phyloP scores from a whole-genome alignment of 2,888 invertebrate genomes.

The Hydroisotoma schaefferi region DNA sequence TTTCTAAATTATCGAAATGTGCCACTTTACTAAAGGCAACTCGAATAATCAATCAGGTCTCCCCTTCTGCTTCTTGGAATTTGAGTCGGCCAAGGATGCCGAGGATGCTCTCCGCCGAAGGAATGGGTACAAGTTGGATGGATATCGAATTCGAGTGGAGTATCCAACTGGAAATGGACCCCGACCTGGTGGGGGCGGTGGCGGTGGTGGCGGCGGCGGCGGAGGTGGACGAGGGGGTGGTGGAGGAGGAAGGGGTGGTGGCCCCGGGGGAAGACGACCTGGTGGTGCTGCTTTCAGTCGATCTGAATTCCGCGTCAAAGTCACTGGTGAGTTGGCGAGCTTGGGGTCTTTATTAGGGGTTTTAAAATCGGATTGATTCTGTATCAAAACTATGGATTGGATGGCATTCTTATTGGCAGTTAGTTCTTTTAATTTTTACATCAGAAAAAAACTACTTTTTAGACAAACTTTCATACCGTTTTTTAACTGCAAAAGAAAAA shows the following conservation, averaged over 20 bases:
- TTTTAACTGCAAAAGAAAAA: too few species aligned
- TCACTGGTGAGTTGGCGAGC: slow-evolving; percentile 27
- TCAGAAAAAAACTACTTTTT: too few species aligned
- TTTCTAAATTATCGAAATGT: too few species aligned
- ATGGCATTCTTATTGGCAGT: too few species aligned
- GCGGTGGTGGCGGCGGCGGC: slow-evolving; percentile 16
- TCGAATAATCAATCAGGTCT: too few species aligned
- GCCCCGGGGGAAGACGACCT: slow-evolving; percentile 5
- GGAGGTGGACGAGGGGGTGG: slow-evolving; percentile 20
- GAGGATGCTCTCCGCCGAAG: slow-evolving; percentile 36
- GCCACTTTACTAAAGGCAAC: slow-evolving; percentile 6
- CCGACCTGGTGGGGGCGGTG: slow-evolving; percentile 4
- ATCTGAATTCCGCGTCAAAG: slow-evolving; percentile 24
- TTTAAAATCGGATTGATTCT: neutral
- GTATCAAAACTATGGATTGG: neutral
- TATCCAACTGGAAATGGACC: slow-evolving; percentile 34
- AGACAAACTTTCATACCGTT: too few species aligned
- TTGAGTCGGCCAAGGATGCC: slow-evolving; percentile 34
- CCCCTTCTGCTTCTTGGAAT: slow-evolving; percentile 48
- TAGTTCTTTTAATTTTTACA: too few species aligned
- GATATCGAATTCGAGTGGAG: slow-evolving; percentile 34
- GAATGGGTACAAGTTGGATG: slow-evolving; percentile 31
- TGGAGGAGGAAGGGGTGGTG: slow-evolving; percentile 16
- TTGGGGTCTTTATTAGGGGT: too few species aligned
- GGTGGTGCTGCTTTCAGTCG: slow-evolving; percentile 26